phyloP scores from a whole-genome alignment of 2,797 vertebrate species.

The Morelia viridis region DNA sequence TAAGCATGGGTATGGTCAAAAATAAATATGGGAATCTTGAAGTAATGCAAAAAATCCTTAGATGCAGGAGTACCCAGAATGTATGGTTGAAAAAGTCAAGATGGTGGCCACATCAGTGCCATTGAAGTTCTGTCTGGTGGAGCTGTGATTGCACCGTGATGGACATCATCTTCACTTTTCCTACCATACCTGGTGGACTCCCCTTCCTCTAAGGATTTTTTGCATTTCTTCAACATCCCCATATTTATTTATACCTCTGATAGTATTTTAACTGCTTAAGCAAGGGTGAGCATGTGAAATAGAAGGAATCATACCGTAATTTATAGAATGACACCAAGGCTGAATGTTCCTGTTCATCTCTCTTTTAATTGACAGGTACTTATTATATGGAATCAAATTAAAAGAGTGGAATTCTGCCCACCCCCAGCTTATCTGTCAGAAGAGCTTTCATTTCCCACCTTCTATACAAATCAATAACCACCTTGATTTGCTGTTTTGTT shows the following conservation, averaged over 20 bases:
- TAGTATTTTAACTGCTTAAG: neutral
- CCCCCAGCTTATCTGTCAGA: neutral
- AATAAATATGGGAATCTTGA: neutral
- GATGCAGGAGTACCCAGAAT: neutral
- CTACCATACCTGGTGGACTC: neutral
- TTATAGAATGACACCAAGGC: neutral
- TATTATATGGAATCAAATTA: neutral
- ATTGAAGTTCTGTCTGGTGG: neutral
- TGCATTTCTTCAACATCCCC: neutral
- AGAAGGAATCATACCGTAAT: neutral
- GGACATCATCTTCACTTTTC: neutral
- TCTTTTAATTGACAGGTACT: neutral
- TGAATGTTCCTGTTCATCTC: neutral
- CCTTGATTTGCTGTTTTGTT: neutral
- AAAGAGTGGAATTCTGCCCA: neutral
- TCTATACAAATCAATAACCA: neutral
- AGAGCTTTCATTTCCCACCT: neutral
- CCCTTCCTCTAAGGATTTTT: neutral
- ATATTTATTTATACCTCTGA: neutral
- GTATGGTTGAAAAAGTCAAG: neutral
- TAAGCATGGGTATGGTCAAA: neutral
- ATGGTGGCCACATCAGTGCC: neutral
- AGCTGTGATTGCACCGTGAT: neutral
- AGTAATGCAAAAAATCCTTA: neutral
- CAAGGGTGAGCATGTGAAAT: neutral